These are phyloP conservation scores for Caenorhabditis sp. DNA, from an alignment of 2,888 invertebrate genomes.

Conservation along the genomic window DNA sequence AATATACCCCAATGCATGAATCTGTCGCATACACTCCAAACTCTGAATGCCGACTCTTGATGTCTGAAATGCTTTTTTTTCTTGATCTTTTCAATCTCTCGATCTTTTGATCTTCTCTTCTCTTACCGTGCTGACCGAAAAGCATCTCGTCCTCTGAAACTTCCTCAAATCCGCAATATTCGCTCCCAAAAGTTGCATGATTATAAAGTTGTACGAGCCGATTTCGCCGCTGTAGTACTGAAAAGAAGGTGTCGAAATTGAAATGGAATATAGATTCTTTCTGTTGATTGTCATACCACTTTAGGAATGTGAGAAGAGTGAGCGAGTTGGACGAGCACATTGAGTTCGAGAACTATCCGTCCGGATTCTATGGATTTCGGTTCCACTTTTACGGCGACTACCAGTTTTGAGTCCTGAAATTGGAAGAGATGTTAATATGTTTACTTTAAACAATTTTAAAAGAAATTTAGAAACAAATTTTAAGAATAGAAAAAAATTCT, in stretches of 20 bases:
- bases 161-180: constrained; percentile 78
- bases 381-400: constrained; percentile 80
- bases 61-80: constrained; percentile 37
- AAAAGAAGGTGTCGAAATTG: constrained; percentile 19
- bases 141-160: constrained; percentile 52
- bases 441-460: too few relatives aligned
- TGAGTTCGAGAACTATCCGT: constrained; percentile 79
- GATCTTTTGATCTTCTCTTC: too few relatives aligned
- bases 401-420: constrained; percentile 45
- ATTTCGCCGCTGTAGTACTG: constrained; percentile 73
- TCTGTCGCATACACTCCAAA: constrained; percentile 70
- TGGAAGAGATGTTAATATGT: too few relatives aligned
- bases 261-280: too few relatives aligned
- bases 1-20: constrained; percentile 77
- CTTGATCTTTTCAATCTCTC: not conserved
- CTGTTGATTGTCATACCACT: constrained; percentile 52
- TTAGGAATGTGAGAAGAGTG: constrained; percentile 69
- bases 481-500: too few relatives aligned
- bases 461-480: too few relatives aligned
- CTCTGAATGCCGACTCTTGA: constrained; percentile 72
- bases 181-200: constrained; percentile 80
- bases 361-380: constrained; percentile 69
- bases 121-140: constrained; percentile 62
- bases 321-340: constrained; percentile 69
- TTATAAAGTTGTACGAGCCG: constrained; percentile 74